Percentiles rank a stretch among this genome's conserved stretches.
Evolutionary conservation across 2,113 vertebrate genomes (phyloP).

Genomic region (Oenanthe melanoleuca): DNA sequence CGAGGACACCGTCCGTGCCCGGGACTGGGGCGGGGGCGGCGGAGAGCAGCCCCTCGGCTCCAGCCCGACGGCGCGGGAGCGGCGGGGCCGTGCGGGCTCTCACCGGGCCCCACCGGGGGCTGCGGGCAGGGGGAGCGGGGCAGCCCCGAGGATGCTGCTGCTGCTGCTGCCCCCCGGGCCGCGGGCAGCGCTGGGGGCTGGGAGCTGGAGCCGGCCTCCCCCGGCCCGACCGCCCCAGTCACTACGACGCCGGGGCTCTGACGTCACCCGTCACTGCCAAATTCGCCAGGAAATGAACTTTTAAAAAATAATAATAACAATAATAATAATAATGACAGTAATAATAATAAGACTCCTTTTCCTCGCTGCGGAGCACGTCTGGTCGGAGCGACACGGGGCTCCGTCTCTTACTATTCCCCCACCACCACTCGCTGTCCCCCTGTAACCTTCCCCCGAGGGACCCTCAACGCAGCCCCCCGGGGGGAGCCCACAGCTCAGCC

Average conservation of each 20-base stretch:
- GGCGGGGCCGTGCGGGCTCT: not conserved
- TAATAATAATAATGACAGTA: not conserved
- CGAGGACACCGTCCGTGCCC: not conserved
- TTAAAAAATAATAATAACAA: slow-evolving; percentile 45
- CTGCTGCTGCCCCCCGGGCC: not conserved
- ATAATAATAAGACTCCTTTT: slow-evolving; percentile 31
- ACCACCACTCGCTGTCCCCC: not conserved
- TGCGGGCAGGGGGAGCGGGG: not conserved
- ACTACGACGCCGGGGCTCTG: slow-evolving; percentile 87
- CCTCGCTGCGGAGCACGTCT: not conserved
- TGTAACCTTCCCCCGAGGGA: not conserved
- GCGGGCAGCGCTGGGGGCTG: not conserved
- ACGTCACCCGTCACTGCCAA: slow-evolving; percentile 83
- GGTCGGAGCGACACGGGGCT: not conserved
- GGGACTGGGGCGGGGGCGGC: not conserved
- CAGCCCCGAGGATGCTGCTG: not conserved
- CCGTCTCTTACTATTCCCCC: not conserved
- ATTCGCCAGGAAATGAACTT: slow-evolving; percentile 86
- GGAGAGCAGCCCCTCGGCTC: not conserved
- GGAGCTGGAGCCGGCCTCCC: slow-evolving; percentile 68
- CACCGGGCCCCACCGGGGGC: not conserved
- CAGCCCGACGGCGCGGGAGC: not conserved
- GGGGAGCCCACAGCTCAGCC: not conserved
- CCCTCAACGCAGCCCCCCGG: not conserved
- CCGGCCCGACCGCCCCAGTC: slow-evolving; percentile 79